Evolutionary conservation across 2,113 vertebrate genomes (phyloP).

Genomic region (Aptenodytes patagonicus): DNA sequence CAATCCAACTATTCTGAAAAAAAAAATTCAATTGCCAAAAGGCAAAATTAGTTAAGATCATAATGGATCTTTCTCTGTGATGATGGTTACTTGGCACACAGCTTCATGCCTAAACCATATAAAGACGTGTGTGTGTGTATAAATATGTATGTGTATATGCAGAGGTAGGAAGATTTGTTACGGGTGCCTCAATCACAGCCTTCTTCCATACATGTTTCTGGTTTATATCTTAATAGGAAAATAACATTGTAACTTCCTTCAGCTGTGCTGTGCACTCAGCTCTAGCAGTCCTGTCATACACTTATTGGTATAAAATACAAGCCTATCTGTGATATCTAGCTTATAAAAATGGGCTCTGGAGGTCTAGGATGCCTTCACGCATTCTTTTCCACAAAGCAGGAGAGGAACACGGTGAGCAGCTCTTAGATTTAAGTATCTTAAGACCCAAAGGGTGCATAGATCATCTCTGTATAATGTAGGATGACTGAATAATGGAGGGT

Average conservation of each 20-base stretch:
- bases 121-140: not conserved
- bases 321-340: not conserved
- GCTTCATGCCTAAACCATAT: not conserved
- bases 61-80: not conserved
- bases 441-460: not conserved
- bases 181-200: not conserved
- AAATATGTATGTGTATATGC: too few relatives aligned
- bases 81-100: not conserved
- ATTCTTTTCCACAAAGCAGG: not conserved
- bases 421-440: not conserved
- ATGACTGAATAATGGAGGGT: not conserved
- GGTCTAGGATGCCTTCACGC: not conserved
- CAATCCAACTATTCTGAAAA: not conserved
- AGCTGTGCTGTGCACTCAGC: not conserved
- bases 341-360: not conserved
- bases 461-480: not conserved
- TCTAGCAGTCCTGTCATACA: not conserved
- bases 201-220: not conserved
- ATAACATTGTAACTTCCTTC: not conserved
- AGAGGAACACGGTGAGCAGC: rapidly evolving
- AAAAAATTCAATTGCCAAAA: not conserved
- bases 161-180: not conserved
- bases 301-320: not conserved
- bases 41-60: not conserved
- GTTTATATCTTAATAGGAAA: not conserved